Conservation (phyloP, 2,888 invertebrate genomes). For the Xylocampa areola region DNA sequence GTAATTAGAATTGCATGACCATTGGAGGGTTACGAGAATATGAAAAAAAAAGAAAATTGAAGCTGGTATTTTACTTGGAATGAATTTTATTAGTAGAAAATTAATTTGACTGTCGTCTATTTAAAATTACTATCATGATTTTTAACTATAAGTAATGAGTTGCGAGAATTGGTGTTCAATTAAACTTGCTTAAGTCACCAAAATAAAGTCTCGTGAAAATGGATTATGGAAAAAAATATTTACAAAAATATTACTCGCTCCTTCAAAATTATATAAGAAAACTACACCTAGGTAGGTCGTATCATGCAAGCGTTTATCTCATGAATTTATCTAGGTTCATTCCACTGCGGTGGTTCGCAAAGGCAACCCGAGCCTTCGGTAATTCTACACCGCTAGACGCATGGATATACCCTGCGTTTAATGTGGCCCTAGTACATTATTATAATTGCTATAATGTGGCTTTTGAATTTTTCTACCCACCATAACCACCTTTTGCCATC, state of each 20-base stretch:
- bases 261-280: constrained; percentile 47
- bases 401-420: constrained; percentile 40
- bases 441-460: constrained; percentile 49
- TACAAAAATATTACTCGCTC: constrained; percentile 49
- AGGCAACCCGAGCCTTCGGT: constrained; percentile 56
- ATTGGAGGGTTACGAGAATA: neutral
- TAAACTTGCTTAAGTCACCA: no score
- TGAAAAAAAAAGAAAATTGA: constrained; percentile 22
- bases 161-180: no score
- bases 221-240: constrained; percentile 24
- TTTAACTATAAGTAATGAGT: no score
- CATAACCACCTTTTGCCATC: constrained; percentile 14
- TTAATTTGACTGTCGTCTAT: no score
- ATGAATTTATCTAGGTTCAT: constrained; percentile 56
- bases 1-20: neutral
- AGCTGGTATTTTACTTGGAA: no score
- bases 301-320: constrained; percentile 51
- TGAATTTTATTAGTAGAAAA: no score
- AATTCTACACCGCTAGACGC: constrained; percentile 50
- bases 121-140: no score
- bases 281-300: constrained; percentile 45
- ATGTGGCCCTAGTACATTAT: constrained; percentile 49
- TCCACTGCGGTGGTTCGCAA: constrained; percentile 57
- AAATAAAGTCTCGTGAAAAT: no score
- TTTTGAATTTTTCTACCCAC: constrained; percentile 40